Conservation (phyloP, 2,888 invertebrate genomes). For the Netelia inedita region DNA sequence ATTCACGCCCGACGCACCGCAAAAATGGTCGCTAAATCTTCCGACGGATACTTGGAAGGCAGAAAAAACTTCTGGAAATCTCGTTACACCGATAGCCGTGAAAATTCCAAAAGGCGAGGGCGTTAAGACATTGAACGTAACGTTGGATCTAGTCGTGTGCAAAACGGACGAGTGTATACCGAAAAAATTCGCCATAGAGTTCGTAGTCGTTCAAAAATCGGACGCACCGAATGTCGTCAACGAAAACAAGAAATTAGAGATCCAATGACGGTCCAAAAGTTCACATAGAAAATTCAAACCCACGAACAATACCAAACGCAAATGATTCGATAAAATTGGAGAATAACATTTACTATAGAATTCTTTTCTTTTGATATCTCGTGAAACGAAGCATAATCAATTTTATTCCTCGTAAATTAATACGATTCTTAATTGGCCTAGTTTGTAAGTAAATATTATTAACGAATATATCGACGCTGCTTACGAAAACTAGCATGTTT, state of each 20-base stretch:
- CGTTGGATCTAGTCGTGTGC: conserved; percentile 79
- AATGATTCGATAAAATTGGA: not conserved
- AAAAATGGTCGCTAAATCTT: conserved; percentile 86
- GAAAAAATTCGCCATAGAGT: conserved; percentile 77
- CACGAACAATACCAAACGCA: not conserved
- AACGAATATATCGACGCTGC: not conserved
- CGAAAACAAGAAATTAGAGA: conserved; percentile 74
- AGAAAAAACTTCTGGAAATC: conserved; percentile 72
- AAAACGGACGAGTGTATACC: conserved; percentile 80
- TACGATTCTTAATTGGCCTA: not conserved
- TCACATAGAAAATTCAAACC: conserved; percentile 10
- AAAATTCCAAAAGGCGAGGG: conserved; percentile 76
- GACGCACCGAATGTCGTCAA: conserved; percentile 73
- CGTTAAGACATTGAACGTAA: conserved; percentile 75
- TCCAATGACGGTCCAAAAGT: conserved; percentile 69
- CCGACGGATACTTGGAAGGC: conserved; percentile 75
- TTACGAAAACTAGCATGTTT: no score
- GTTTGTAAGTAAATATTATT: no score
- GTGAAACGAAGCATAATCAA: not conserved
- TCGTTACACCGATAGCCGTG: conserved; percentile 74
- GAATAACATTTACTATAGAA: not conserved
- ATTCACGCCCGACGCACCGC: conserved; percentile 87
- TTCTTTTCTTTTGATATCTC: not conserved
- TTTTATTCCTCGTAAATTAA: not conserved
- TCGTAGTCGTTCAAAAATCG: conserved; percentile 75